phyloP scores from a whole-genome alignment of 2,113 vertebrate species.

The Arothron firmamentum region DNA sequence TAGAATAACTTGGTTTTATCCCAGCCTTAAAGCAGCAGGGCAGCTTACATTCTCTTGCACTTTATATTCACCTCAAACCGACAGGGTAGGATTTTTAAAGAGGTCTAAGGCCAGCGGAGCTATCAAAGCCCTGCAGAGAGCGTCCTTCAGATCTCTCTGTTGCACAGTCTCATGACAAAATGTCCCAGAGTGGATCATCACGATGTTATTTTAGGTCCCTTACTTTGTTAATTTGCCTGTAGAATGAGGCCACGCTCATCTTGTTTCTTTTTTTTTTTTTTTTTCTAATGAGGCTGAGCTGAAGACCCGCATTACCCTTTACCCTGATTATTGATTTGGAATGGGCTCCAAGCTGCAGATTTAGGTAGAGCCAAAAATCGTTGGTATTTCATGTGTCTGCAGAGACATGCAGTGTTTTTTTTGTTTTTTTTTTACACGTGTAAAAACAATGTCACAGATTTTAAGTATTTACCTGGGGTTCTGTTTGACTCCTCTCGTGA shows the following conservation, averaged over 20 bases:
- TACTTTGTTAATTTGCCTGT: slow-evolving; percentile 65
- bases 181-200: slow-evolving; percentile 58
- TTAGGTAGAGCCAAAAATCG: slow-evolving; percentile 43
- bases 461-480: slow-evolving; percentile 19
- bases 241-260: slow-evolving; percentile 70
- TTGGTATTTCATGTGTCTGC: slow-evolving; percentile 17
- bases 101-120: slow-evolving; percentile 54
- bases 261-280: slow-evolving; percentile 41
- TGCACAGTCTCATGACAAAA: slow-evolving; percentile 55
- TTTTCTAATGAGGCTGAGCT: slow-evolving; percentile 62
- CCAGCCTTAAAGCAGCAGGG: slow-evolving; percentile 66
- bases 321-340: slow-evolving; percentile 61
- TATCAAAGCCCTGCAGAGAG: slow-evolving; percentile 49
- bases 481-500: slow-evolving; percentile 24
- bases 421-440: not conserved
- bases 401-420: not conserved
- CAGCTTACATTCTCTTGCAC: slow-evolving; percentile 35
- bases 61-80: slow-evolving; percentile 58
- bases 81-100: slow-evolving; percentile 52
- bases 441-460: not conserved
- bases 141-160: slow-evolving; percentile 39
- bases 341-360: slow-evolving; percentile 23
- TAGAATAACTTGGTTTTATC: slow-evolving; percentile 63
- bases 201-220: slow-evolving; percentile 67
- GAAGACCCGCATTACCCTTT: slow-evolving; percentile 62